These are phyloP conservation scores for Poecilus cupreus DNA, from an alignment of 2,888 invertebrate genomes.

Conservation along the genomic window DNA sequence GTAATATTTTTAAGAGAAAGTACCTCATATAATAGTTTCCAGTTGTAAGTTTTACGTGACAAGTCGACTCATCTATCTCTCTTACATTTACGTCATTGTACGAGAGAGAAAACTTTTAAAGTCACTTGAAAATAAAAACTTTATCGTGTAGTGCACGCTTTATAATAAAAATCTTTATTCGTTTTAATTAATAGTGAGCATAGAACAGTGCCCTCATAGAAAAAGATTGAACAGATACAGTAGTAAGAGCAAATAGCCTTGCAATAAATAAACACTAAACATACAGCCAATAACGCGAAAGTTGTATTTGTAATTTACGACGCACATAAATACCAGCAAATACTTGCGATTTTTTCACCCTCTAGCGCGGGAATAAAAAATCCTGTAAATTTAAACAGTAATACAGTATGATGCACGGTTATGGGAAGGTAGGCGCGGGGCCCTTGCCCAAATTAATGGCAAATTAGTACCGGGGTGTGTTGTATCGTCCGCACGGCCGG, in stretches of 20 bases:
- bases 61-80: no score
- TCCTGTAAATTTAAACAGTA: constrained; percentile 56
- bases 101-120: no score
- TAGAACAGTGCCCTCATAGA: no score
- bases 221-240: no score
- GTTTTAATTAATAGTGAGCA: no score
- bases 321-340: constrained; percentile 29
- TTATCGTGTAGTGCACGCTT: no score
- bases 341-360: constrained; percentile 52
- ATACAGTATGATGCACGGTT: constrained; percentile 58
- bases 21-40: no score
- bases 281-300: constrained; percentile 29
- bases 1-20: no score
- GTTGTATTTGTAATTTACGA: constrained; percentile 42
- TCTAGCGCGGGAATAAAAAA: constrained; percentile 50
- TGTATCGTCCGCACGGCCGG: constrained; percentile 44
- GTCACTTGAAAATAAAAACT: no score
- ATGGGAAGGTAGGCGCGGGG: constrained; percentile 55
- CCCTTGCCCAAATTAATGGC: constrained; percentile 57
- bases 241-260: constrained; percentile 16
- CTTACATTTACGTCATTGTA: no score
- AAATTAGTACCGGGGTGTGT: constrained; percentile 51
- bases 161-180: no score
- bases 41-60: no score
- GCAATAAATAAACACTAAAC: constrained; percentile 26